Evolutionary conservation across 2,797 vertebrate species (phyloP), one percentile per base, ranked within the genome.

Genomic region (Rhynchotus rufescens): DNA sequence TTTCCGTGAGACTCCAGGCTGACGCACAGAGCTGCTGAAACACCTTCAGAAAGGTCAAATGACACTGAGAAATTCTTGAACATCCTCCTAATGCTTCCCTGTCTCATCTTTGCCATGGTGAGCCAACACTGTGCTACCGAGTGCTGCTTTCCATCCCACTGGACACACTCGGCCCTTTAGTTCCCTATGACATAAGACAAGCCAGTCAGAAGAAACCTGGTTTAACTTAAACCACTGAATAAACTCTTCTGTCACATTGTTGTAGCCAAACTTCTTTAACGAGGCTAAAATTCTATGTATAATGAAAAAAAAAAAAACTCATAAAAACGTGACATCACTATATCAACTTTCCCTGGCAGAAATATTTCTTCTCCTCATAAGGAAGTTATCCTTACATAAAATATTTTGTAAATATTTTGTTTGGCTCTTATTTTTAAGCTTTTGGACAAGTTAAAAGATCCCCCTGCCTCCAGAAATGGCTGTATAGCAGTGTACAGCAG

Each of bases 291-390:
- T 28, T 57, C 54, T 69, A 19, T 89, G 56, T 57, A 66, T 30
- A 56, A 80, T 89, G 30, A 38, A 42, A 32, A 9, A 12, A 8
- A 32, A 16, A 9, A 13, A 7, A 25, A 9, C 40, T n/a, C n/a
- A 34, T 45, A 85, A 94, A 86, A 88, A 54, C 8, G 8, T 92
- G 76, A 81, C 77, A 79, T 94, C 64, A 87, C 57, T 59, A 67
- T 14, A 85, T 20, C 38, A 73, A 73, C 79, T 65, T 64, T 51
- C 56, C 71, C 57, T 84, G 79, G 57, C 61, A 40, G 40, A 40
- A 67, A 62, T 23, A 71, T 57, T 95, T 36, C 68, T 92, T 93
- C 69, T 93, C 84, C 95, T 92, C 92, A 73, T 89, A 94, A 88
- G 88, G 80, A 92, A 86, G 74, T 77, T 51, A 92, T 62, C 64